Conservation (phyloP, 2,888 invertebrate species). For the Megalurothrips usitatus region DNA sequence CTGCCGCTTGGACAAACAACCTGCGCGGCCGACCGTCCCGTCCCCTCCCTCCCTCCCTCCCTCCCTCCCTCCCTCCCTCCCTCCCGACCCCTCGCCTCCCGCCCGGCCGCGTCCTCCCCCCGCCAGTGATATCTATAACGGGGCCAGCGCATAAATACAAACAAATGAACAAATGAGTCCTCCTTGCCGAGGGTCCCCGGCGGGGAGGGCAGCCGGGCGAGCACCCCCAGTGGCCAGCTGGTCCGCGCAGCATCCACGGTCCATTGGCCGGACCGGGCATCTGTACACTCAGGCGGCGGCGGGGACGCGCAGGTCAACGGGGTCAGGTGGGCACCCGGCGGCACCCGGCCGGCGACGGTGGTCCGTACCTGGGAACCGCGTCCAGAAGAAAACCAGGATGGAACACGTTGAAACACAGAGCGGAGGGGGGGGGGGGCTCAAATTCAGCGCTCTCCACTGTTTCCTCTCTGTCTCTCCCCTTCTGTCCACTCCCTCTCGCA, state of each 20-base stretch:
- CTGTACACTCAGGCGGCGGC: not conserved
- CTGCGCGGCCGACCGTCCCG: not conserved
- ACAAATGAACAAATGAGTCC: slow-evolving; percentile 17
- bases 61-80: too few relatives aligned
- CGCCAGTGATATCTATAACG: slow-evolving; percentile 16
- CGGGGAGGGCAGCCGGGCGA: not conserved
- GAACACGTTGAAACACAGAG: too few relatives aligned
- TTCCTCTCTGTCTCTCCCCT: too few relatives aligned
- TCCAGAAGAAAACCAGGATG: too few relatives aligned
- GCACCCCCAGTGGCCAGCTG: not conserved
- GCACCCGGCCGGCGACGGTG: too few relatives aligned
- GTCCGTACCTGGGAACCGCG: too few relatives aligned
- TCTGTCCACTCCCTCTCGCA: not conserved
- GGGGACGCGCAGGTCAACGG: too few relatives aligned
- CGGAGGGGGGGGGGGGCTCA: too few relatives aligned
- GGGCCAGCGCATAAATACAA: slow-evolving; percentile 19
- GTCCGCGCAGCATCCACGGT: not conserved
- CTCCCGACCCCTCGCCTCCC: too few relatives aligned
- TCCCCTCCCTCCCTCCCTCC: too few relatives aligned
- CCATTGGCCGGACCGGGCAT: not conserved
- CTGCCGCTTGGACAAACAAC: slow-evolving; percentile 11
- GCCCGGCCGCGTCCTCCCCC: not conserved
- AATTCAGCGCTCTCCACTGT: too few relatives aligned
- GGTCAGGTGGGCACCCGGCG: too few relatives aligned
- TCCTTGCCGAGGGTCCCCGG: not conserved